Evolutionary conservation across 2,888 invertebrate genomes (phyloP), one percentile per base, ranked within the genome.

Genomic region (Lacanobia wlatinum): DNA sequence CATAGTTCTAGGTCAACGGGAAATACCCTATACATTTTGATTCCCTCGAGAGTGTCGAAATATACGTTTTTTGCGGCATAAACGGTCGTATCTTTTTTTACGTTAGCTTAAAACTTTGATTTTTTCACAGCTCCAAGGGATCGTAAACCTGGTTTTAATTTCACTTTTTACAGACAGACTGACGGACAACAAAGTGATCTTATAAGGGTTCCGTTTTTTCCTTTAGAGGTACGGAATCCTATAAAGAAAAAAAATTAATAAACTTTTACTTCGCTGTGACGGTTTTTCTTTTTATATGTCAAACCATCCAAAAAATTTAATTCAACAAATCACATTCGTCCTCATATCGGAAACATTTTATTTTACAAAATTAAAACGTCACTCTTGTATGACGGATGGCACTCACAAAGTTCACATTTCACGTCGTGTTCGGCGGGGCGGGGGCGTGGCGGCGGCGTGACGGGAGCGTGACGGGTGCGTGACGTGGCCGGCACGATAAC

Each of bases 291-390:
- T 12, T 18, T n/a, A 2, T n/a, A 28, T n/a, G 23, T 21, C 14
- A 28, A n/a, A 28, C 46, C 14, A 14, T 34, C 12, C 21, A 67
- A 28, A 59, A 58, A 59, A 58, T 23, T 10, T 23, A 12, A 50
- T 59, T 52, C 9, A 23, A 67, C 48, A 63, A 64, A 68, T 68
- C 58, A 16, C 50, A 1, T 28, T 12, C 7, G 63, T 46, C 14
- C 52, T 46, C 21, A 18, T 43, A 65, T 56, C 21, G 65, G 59
- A 66, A 71, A 68, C 61, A 68, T 53, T 82, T 71, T 72, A 78
- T 78, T 82, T 78, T 38, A 65, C 52, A 58, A 68, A 78, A 81
- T 81, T 38, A 43, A 82, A 65, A 61, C 61, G 82, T 81, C 82
- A 70, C 82, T 66, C 34, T 58, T 14, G 9, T 56, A 72, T 73